Conservation (phyloP, 53 echinoderm and acorn worm genomes). For the Echinometra lucunter region DNA sequence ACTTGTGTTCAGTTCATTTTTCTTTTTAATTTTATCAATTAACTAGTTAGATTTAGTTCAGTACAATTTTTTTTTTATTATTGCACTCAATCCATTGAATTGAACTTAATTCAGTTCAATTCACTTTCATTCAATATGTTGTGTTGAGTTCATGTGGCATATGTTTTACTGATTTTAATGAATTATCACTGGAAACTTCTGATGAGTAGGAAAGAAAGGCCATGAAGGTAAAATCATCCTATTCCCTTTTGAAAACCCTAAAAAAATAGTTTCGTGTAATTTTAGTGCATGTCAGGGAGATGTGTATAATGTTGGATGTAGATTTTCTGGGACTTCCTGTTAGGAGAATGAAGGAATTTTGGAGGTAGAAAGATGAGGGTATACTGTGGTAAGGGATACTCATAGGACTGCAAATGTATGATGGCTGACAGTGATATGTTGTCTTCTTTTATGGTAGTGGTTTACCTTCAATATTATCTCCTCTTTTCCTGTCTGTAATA, state of each 20-base stretch:
- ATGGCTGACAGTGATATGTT: neutral
- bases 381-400: neutral
- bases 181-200: slow-evolving; percentile 9
- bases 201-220: slow-evolving; percentile 52
- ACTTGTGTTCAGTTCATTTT: neutral
- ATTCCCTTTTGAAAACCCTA: neutral
- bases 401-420: neutral
- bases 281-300: neutral
- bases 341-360: neutral
- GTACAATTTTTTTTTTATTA: no score
- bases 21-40: no score
- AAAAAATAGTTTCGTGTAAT: neutral
- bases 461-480: no score
- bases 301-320: neutral
- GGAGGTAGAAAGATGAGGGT: no score
- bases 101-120: no score
- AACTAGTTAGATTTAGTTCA: no score
- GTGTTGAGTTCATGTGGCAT: neutral
- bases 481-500: no score
- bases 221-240: slow-evolving; percentile 36
- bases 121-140: neutral
- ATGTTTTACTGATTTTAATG: slow-evolving; percentile 22
- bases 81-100: no score
- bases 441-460: no score
- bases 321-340: neutral